Conservation (phyloP, 2,797 vertebrate species). For the Pantherophis alleghaniensis region DNA sequence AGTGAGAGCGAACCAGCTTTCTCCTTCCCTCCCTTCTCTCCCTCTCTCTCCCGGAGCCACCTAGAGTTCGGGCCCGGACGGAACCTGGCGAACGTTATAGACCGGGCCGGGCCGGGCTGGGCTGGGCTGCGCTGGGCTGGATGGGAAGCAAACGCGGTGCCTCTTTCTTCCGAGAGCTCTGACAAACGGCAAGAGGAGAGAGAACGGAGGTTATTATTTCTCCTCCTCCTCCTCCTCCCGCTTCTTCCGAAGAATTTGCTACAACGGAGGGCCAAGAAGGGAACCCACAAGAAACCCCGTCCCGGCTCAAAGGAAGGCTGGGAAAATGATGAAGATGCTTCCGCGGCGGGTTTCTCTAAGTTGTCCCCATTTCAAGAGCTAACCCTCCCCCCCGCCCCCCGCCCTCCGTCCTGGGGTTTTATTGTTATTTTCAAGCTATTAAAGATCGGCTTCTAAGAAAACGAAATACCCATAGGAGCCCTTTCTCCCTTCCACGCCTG, state of each 20-base stretch:
- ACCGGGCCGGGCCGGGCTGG: neutral
- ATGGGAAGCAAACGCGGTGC: neutral
- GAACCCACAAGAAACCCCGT: neutral
- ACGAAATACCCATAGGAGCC: slow-evolving; percentile 63
- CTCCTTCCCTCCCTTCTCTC: neutral
- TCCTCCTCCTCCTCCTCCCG: neutral
- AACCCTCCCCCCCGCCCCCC: no score
- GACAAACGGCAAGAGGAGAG: neutral
- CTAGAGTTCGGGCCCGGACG: neutral
- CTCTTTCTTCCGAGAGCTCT: neutral
- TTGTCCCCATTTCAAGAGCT: neutral
- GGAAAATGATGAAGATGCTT: neutral
- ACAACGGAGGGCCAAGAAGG: neutral
- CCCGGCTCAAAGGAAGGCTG: neutral
- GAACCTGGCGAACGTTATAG: no score
- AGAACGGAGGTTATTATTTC: no score
- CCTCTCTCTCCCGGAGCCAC: no score
- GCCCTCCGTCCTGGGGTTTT: neutral
- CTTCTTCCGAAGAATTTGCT: neutral
- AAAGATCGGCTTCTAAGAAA: slow-evolving; percentile 34
- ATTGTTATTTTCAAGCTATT: slow-evolving; percentile 2
- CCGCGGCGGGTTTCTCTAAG: neutral
- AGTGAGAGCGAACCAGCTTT: neutral
- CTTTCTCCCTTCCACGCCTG: slow-evolving; percentile 57
- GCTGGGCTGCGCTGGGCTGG: no score